A percentile compares a stretch with the other conserved stretches of the same genome.
These are phyloP conservation scores for Agonopterix alstromeriana DNA, from an alignment of 2,888 invertebrate genomes.

Conservation along the genomic window DNA sequence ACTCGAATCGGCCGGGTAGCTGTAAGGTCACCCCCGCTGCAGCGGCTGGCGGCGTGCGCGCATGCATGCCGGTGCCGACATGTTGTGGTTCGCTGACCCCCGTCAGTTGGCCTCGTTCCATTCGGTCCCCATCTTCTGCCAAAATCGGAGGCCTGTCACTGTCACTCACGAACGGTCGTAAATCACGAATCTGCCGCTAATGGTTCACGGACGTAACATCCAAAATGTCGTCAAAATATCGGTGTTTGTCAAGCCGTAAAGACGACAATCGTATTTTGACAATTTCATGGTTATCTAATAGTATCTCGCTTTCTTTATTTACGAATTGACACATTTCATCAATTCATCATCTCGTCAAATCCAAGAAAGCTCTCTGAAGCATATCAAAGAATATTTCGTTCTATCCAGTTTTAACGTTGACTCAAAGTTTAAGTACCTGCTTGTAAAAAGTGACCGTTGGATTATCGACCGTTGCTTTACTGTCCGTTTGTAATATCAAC, in stretches of 20 bases:
- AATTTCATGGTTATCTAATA: background rate
- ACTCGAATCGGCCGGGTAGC: conserved; percentile 9
- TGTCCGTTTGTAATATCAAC: background rate
- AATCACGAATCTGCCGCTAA: conserved; percentile 9
- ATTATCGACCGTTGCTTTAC: conserved; percentile 26
- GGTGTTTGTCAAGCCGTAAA: background rate
- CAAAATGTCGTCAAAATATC: background rate
- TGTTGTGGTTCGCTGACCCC: conserved; percentile 54
- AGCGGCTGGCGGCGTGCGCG: conserved; percentile 17
- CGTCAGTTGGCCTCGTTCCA: conserved; percentile 30
- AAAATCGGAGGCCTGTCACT: conserved; percentile 18
- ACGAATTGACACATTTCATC: too few relatives aligned
- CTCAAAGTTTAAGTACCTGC: conserved; percentile 48
- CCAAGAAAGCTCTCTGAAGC: too few relatives aligned
- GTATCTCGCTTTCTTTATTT: too few relatives aligned
- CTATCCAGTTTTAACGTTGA: conserved; percentile 35
- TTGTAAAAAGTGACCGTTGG: conserved; percentile 43
- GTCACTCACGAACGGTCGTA: conserved; percentile 9
- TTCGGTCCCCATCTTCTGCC: conserved; percentile 27
- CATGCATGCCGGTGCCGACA: conserved; percentile 37
- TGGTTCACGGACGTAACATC: background rate
- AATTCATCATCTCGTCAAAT: too few relatives aligned
- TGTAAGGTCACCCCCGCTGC: conserved; percentile 20
- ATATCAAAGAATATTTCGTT: conserved; percentile 8
- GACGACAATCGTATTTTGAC: background rate